These are phyloP conservation scores for Cynopterus brachyotis DNA, from an alignment of 2,113 vertebrate genomes.

Conservation along the genomic window DNA sequence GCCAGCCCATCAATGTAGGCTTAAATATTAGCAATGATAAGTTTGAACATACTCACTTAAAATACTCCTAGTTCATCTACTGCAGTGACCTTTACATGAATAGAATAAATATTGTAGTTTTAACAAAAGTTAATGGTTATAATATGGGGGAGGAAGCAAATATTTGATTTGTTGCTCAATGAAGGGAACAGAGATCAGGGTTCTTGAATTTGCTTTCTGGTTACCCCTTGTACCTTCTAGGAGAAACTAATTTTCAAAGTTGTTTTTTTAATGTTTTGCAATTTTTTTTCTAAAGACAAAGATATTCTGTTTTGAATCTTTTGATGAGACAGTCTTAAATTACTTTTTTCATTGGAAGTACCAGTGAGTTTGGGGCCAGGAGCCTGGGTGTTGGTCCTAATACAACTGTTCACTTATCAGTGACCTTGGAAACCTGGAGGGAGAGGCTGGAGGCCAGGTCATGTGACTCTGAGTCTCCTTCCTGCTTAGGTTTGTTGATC, in stretches of 20 bases:
- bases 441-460: background rate
- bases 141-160: conserved; percentile 84
- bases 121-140: conserved; percentile 90
- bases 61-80: background rate
- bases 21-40: background rate
- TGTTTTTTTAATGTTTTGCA: background rate
- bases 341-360: background rate
- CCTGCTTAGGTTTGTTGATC: background rate
- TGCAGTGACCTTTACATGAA: conserved; percentile 66
- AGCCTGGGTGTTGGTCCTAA: background rate
- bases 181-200: conserved; percentile 33
- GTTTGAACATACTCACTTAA: background rate
- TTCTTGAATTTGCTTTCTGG: conserved; percentile 64
- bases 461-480: background rate
- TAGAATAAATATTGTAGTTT: conserved; percentile 64
- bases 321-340: background rate
- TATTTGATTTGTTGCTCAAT: conserved; percentile 90
- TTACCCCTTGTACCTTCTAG: conserved; percentile 61
- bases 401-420: background rate
- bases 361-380: background rate
- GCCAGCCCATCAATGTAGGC: background rate
- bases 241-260: background rate
- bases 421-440: background rate
- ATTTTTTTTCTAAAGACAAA: background rate
- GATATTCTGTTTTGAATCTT: background rate